These are phyloP conservation scores for Proisotoma minuta DNA, from an alignment of 2,888 invertebrate species.

Conservation along the genomic window DNA sequence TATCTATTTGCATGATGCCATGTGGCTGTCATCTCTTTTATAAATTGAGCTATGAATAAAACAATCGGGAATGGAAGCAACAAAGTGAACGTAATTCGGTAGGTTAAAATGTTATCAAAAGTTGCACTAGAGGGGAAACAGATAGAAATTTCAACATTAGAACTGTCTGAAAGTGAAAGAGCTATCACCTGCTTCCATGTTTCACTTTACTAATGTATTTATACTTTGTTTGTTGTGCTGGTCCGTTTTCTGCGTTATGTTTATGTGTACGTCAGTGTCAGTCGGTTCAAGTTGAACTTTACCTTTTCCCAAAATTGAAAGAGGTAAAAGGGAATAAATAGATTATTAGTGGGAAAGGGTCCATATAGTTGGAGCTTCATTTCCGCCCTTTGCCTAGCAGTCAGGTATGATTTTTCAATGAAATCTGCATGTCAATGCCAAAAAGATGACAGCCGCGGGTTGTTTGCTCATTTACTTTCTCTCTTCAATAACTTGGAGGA, in stretches of 20 bases:
- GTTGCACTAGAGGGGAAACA: too few relatives aligned
- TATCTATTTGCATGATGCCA: too few relatives aligned
- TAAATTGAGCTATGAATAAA: too few relatives aligned
- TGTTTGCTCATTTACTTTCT: conserved; percentile 3
- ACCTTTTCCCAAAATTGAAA: background rate
- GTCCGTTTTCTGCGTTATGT: background rate
- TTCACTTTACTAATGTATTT: too few relatives aligned
- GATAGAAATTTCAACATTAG: too few relatives aligned
- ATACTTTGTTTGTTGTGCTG: background rate
- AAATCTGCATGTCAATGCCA: conserved; percentile 4
- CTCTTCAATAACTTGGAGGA: too few relatives aligned
- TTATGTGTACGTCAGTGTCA: conserved; percentile 3
- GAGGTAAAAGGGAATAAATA: background rate
- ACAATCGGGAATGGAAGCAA: too few relatives aligned
- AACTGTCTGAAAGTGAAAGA: too few relatives aligned
- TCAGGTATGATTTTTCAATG: conserved; percentile 6
- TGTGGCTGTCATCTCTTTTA: too few relatives aligned
- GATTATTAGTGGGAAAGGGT: conserved; percentile 1
- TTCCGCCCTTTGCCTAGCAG: background rate
- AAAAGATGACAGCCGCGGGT: conserved; percentile 1
- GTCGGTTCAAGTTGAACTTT: conserved; percentile 2
- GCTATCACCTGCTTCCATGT: too few relatives aligned
- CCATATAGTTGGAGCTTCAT: background rate
- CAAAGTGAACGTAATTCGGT: too few relatives aligned
- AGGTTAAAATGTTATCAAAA: too few relatives aligned